Evolutionary conservation across 2,797 vertebrate species (phyloP), one percentile per base, ranked within the genome.

Genomic region (Crocidura indochinensis): DNA sequence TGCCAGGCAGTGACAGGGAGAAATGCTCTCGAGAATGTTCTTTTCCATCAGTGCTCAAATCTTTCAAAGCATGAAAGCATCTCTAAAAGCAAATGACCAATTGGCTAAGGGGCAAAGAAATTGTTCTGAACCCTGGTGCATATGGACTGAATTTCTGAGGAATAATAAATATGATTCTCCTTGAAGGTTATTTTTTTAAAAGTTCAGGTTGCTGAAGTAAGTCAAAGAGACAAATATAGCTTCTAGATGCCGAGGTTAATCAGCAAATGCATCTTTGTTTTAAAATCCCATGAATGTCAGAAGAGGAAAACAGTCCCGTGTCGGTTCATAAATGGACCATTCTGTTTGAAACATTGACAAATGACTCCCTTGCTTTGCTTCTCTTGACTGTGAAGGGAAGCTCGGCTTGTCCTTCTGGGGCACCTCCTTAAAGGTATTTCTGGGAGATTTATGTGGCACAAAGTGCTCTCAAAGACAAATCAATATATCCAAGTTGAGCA

Each of bases 381-480:
- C 95, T 97, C 93, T 96, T 89, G 92, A 93, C 95, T 87, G 94
- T 94, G 91, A 88, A 95, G 88, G 95, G 94, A 96, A 96, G 94
- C 91, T 87, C 93, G 38, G 38, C 38, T 38, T 93, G 92, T 96
- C 96, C 97, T 98, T 97, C 94, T 96, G 95, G 94, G 97, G 96
- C 91, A 96, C 93, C 82, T 95, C 91, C 95, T 97, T 97, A 96
- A 97, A 97, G 97, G 97, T 97, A 97, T 97, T 97, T 94, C 91
- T 0, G 95, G 96, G 95, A 97, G 96, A 98, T 97, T 97, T 97
- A 97, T 97, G 96, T 94, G 96, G 91, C 97, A 97, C 95, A 96
- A 97, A 95, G 96, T 85, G 67, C 97, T 97, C 96, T 97, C 96
- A 96, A 96, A 98, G 97, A 95, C 97, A 97, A 98, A 98, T 98